phyloP scores from a whole-genome alignment of 2,888 invertebrate genomes.

The Agrochola lota region DNA sequence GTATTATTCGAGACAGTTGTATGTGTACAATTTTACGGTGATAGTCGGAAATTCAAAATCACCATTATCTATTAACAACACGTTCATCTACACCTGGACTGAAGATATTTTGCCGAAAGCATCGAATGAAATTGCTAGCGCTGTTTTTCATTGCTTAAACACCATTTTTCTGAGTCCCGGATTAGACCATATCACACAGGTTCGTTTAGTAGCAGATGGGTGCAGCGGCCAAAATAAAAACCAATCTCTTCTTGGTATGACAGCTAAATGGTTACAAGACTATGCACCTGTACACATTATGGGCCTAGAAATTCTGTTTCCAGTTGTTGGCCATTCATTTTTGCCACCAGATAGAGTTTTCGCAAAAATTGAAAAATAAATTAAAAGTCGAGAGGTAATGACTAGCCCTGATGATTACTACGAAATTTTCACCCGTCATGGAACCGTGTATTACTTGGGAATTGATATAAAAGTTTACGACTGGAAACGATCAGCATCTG shows the following conservation, averaged over 20 bases:
- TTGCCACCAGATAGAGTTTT: constrained; percentile 54
- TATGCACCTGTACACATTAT: constrained; percentile 42
- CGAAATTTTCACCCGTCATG: constrained; percentile 39
- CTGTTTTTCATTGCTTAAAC: constrained; percentile 42
- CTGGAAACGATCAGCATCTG: constrained; percentile 34
- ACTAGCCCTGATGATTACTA: constrained; percentile 37
- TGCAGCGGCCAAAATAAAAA: constrained; percentile 55
- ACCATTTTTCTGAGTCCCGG: constrained; percentile 23
- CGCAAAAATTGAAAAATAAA: constrained; percentile 55
- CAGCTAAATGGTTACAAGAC: constrained; percentile 31
- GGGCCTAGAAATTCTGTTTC: constrained; percentile 37
- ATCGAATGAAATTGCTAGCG: constrained; percentile 44
- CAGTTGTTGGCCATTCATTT: constrained; percentile 38
- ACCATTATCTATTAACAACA: constrained; percentile 20
- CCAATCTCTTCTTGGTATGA: constrained; percentile 28
- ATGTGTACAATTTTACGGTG: constrained; percentile 55
- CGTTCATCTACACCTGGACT: constrained; percentile 45
- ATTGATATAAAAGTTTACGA: constrained; percentile 33
- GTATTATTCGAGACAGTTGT: constrained; percentile 56
- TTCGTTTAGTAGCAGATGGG: constrained; percentile 26
- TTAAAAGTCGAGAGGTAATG: constrained; percentile 39
- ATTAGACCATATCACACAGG: constrained; percentile 34
- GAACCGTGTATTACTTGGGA: constrained; percentile 43
- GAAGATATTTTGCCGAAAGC: constrained; percentile 48
- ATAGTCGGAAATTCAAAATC: constrained; percentile 39